phyloP scores from a whole-genome alignment of 1,140 invertebrate species.

The Daktulosphaira vitifoliae region DNA sequence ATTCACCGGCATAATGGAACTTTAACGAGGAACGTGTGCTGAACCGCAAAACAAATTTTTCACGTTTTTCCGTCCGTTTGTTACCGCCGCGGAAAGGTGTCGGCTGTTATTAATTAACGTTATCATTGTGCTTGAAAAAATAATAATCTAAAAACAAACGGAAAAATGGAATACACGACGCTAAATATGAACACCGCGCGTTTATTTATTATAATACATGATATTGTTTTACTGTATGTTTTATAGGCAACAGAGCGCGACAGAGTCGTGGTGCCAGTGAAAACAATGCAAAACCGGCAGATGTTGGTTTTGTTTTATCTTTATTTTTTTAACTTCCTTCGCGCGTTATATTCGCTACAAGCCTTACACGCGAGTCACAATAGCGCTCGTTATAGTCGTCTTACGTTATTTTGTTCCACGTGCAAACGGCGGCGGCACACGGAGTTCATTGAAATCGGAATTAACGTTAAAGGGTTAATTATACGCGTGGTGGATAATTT shows the following conservation, averaged over 20 bases:
- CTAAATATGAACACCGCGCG: too few relatives aligned
- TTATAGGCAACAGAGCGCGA: background rate
- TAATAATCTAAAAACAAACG: too few relatives aligned
- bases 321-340: background rate
- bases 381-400: constrained; percentile 16
- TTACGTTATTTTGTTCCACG: background rate
- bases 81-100: background rate
- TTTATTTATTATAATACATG: too few relatives aligned
- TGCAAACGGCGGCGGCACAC: too few relatives aligned
- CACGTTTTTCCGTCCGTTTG: constrained; percentile 4
- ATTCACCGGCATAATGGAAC: constrained; percentile 1
- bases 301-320: constrained; percentile 22
- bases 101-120: background rate
- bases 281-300: constrained; percentile 24
- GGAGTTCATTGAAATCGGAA: too few relatives aligned
- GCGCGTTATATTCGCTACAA: background rate
- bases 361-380: background rate
- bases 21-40: constrained; percentile 21
- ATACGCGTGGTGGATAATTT: too few relatives aligned
- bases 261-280: too few relatives aligned
- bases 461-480: too few relatives aligned
- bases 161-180: too few relatives aligned
- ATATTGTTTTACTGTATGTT: too few relatives aligned
- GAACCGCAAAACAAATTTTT: constrained; percentile 21
- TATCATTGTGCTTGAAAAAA: too few relatives aligned